Base-by-base conservation (phyloP, 2,113 vertebrate species). In the Hassar affinis region DNA sequence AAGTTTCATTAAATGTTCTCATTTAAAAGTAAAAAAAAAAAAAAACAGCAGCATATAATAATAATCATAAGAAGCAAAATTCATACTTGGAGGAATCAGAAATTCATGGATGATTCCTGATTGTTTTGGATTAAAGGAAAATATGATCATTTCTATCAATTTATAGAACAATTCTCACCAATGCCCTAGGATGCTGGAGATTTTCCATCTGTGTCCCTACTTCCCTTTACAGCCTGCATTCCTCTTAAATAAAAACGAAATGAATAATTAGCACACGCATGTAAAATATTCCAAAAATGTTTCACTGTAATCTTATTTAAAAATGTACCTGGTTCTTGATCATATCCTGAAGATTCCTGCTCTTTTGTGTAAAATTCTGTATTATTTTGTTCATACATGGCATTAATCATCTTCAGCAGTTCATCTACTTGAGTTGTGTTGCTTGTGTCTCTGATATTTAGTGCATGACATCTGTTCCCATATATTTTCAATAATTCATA, bases 371-470 rank as follows among this genome's bases (percentile, higher is more conserved):
- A 51, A 51, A 3, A 51, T 51, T 51, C 49, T 11, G 11, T 47
- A 1, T 10, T n/a, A 59, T 59, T 81, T 57, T 42, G 25, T 27
- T 30, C 9, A 18, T 72, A 45, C 0, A 78, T 38, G 5, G 22
- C 4, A 6, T 6, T 1, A 78, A 85, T 85, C 62, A 35, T 82
- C n/a, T 71, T 42, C 27, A 82, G n/a, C 66, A 86, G 75, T 74
- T 83, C 64, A 4, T 79, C 56, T 7, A 74, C 85, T 78, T 86
- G 80, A 33, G 10, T 56, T 22, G 74, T 20, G 30, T 78, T 59
- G 5, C 20, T 54, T 56, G n/a, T 1, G 20, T 86, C 76, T 62
- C 81, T 79, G 80, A 83, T 86, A n/a, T 86, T 79, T 10, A 86
- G 51, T 4, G 56, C 85, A 54, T 74, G 81, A 56, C 30, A 79